phyloP scores from a whole-genome alignment of 2,797 vertebrate species.

The Rhinophrynus dorsalis region DNA sequence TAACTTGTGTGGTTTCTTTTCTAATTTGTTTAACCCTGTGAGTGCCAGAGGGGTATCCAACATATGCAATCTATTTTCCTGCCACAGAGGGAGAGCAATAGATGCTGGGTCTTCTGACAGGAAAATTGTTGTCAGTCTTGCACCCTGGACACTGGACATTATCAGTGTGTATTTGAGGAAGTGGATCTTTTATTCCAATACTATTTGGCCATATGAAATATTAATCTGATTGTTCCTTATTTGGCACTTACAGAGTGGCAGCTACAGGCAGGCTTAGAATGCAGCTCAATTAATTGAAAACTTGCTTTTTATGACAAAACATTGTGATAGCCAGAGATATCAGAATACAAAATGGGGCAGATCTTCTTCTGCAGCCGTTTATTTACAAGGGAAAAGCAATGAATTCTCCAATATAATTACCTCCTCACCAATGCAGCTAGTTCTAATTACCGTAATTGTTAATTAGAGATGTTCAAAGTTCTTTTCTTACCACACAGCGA shows the following conservation, averaged over 20 bases:
- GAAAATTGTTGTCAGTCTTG: too few relatives aligned
- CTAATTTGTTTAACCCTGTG: too few relatives aligned
- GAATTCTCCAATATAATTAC: conserved; percentile 46
- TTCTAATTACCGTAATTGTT: conserved; percentile 48
- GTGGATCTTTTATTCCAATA: background rate
- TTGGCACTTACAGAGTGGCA: background rate
- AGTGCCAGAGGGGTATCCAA: too few relatives aligned
- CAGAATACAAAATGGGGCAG: conserved; percentile 14
- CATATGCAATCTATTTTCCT: too few relatives aligned
- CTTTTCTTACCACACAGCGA: conserved; percentile 45
- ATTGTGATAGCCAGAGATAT: conserved; percentile 14
- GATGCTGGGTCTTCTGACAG: too few relatives aligned
- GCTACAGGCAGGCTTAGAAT: background rate
- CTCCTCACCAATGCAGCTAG: conserved; percentile 39
- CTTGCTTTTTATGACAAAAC: conserved; percentile 5
- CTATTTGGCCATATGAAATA: too few relatives aligned
- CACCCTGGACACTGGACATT: too few relatives aligned
- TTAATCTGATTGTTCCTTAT: background rate
- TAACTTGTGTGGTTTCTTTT: too few relatives aligned
- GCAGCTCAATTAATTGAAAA: conserved; percentile 9
- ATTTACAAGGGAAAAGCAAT: conserved; percentile 28
- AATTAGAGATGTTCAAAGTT: conserved; percentile 46
- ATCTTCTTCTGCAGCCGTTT: conserved; percentile 30
- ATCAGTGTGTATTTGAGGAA: too few relatives aligned
- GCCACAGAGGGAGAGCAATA: too few relatives aligned